Base-by-base conservation (phyloP, 2,113 vertebrate species). In the Rhynchopsitta pachyrhyncha region DNA sequence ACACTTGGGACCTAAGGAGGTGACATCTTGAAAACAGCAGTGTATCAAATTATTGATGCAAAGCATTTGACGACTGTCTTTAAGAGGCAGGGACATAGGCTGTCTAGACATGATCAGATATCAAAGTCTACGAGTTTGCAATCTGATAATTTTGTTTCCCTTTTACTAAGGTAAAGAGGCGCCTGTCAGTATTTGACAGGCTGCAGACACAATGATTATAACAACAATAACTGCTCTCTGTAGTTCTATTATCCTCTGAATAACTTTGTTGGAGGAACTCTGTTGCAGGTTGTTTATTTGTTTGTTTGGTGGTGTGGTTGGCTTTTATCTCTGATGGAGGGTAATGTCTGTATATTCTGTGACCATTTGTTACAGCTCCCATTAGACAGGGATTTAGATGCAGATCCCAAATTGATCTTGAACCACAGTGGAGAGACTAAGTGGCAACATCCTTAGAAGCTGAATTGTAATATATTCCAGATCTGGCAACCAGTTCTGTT, bases 81-180 rank as follows among this genome's bases (percentile, higher is more conserved):
- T 98, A 97, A 97, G 96, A 98, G 92, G 66, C 84, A 94, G 93
- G 90, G 93, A 96, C 92, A 95, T 95, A 95, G 94, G 79, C 95
- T 95, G 90, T 97, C 95, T 98, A 98, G 97, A 98, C 93, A 80
- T 82, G 97, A 98, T 98, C 97, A 92, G 95, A 98, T 98, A 98
- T 96, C 97, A 95, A 88, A 95, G 93, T 93, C 68, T 85, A 91
- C 33, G 68, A 66, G 95, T 95, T 97, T 96, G 97, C 96, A 98
- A 98, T 97, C 96, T 97, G 98, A 98, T 98, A 92, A 89, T 96
- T 88, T 93, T 91, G 93, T 96, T 97, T 96, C 94, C 86, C 28
- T 94, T 96, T 93, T 87, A 74, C 76, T 57, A 83, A 95, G 83
- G 90, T 96, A 97, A 96, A 95, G 93, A 97, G 96, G 92, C 53